Evolutionary conservation across 2,888 invertebrate species (phyloP), one percentile per base, ranked within the genome.

Genomic region (Smittia aterrima): DNA sequence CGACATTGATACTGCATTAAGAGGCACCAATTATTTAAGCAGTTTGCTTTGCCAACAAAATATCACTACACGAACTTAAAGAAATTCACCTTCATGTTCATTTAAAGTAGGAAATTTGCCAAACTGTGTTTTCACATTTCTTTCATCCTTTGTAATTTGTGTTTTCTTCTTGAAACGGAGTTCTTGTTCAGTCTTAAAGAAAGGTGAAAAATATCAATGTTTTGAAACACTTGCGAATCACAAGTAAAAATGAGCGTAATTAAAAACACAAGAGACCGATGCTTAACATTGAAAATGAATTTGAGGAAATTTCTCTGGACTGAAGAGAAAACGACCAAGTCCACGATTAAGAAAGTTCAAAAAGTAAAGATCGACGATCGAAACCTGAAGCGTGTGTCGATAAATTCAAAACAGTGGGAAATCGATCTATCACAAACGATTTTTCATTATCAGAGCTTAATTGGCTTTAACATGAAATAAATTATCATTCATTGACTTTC

Each of bases 1-100:
- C 58, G 58, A 70, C 68, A 70, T 25, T 24, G 47, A 20, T 53
- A 70, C 40, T 70, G 47, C 68, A 70, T 70, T 70, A 70, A 70
- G 11, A 66, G 47, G 16, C 38, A 70, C 40, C 47, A 70, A 47
- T 47, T 38, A 70, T 70, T 64, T 27, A 64, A 64, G n/a, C 27
- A 22, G 64, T 27, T 27, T 27, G 27, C 18, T 18, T 58, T 58
- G 16, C 58, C 9, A n/a, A 58, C 22, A 7, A 58, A 20, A 58
- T 58, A 22, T 58, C 58, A 20, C 58, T 58, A 22, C 58, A 58
- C n/a, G 58, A 64, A 64, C 58, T 9, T n/a, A 58, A 64, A 64
- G 64, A 25, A 64, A 27, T 64, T 64, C 64, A 22, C 58, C 22
- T 58, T 18, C 25, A 27, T 64, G 64, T 24, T 64, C 4, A 4